phyloP scores from a whole-genome alignment of 2,797 vertebrate species.

The Crax fasciolata region DNA sequence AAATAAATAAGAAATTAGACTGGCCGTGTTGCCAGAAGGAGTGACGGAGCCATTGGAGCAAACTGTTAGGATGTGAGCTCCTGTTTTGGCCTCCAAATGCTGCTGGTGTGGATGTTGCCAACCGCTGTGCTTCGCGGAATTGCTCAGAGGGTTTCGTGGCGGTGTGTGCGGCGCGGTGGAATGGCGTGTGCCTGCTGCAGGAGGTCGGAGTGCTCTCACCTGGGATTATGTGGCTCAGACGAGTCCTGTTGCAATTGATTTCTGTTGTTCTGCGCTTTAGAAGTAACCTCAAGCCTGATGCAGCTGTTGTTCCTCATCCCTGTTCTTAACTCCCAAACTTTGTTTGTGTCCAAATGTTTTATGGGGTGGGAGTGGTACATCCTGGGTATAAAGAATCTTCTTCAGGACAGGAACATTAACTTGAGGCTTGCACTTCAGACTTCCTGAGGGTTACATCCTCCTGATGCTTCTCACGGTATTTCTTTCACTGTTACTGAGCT shows the following conservation, averaged over 20 bases:
- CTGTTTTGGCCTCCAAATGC: slow-evolving; percentile 14
- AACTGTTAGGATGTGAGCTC: slow-evolving; percentile 16
- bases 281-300: neutral
- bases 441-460: neutral
- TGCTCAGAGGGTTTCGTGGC: slow-evolving; percentile 43
- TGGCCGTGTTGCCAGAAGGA: slow-evolving; percentile 35
- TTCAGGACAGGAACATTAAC: neutral
- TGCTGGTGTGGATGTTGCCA: slow-evolving; percentile 32
- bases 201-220: neutral
- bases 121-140: slow-evolving; percentile 40
- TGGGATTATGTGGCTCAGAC: slow-evolving; percentile 26
- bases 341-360: neutral
- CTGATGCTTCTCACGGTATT: neutral
- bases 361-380: fast-evolving
- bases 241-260: slow-evolving; percentile 15
- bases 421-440: neutral
- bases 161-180: slow-evolving; percentile 33
- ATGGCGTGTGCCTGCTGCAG: neutral
- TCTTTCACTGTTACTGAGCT: neutral
- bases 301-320: neutral
- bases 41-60: slow-evolving; percentile 7
- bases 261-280: slow-evolving; percentile 12
- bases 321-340: neutral
- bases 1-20: slow-evolving; percentile 64
- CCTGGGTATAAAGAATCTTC: neutral